A percentile compares a stretch with the other conserved stretches of the same genome.
These are phyloP conservation scores for Agrochola macilenta DNA, from an alignment of 2,888 invertebrate species.

Conservation along the genomic window DNA sequence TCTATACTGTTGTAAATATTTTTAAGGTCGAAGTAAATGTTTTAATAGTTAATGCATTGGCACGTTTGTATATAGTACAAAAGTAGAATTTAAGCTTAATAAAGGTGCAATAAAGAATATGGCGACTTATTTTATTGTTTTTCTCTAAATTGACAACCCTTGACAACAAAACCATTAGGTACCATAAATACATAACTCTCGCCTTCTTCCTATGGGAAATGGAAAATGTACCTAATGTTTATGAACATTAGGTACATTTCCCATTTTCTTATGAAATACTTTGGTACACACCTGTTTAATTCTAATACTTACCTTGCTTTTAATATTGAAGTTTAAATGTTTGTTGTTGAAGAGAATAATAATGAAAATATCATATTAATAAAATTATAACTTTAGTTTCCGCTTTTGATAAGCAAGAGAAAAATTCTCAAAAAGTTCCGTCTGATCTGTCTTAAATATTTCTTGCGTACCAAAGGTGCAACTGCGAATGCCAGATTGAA, in stretches of 20 bases:
- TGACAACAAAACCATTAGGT: neutral
- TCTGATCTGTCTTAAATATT: neutral
- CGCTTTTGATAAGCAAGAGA: too few species aligned
- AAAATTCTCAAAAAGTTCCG: neutral
- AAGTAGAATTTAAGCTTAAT: constrained; percentile 78
- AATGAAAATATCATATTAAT: neutral
- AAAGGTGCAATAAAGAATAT: constrained; percentile 82
- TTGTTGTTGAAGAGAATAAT: neutral
- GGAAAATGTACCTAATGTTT: too few species aligned
- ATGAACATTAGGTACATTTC: too few species aligned
- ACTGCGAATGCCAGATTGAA: too few species aligned
- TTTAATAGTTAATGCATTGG: constrained; percentile 76
- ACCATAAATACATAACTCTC: too few species aligned
- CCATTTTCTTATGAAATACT: too few species aligned
- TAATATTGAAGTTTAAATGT: too few species aligned
- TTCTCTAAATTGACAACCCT: neutral
- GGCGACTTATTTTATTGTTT: constrained; percentile 45
- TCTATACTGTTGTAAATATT: constrained; percentile 82
- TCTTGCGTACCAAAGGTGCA: neutral
- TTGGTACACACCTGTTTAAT: too few species aligned
- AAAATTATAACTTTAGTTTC: neutral
- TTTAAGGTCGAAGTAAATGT: constrained; percentile 78
- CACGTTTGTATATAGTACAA: constrained; percentile 89
- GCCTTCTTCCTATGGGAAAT: too few species aligned
- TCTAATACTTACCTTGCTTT: too few species aligned